A percentile compares a stretch with the other conserved stretches of the same genome.
Evolutionary conservation across 2,797 vertebrate genomes (phyloP).

Genomic region (Siniperca undulata): DNA sequence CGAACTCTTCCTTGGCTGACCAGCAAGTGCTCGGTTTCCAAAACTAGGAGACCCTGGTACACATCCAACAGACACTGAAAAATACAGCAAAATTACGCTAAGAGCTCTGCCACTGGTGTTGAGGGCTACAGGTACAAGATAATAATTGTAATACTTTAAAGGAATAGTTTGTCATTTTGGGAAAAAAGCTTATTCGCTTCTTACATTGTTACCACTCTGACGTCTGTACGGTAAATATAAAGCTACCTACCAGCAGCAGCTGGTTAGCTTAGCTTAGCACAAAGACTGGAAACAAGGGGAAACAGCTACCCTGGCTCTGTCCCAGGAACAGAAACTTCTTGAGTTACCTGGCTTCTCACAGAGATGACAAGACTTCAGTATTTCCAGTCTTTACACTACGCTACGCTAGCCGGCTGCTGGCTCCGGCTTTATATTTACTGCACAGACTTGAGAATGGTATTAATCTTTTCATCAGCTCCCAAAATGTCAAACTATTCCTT

Average conservation of each 20-base stretch:
- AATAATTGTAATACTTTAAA: neutral
- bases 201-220: neutral
- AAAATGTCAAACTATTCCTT: slow-evolving; percentile 2
- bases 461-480: neutral
- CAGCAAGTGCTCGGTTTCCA: slow-evolving; percentile 40
- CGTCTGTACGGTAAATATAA: neutral
- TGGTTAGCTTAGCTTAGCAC: neutral
- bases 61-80: slow-evolving; percentile 33
- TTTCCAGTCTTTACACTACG: neutral
- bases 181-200: neutral
- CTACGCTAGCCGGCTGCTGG: neutral
- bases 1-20: slow-evolving; percentile 39
- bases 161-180: neutral
- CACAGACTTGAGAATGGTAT: neutral
- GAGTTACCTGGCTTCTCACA: no score
- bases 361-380: neutral
- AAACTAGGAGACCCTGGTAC: slow-evolving; percentile 33
- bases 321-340: no score
- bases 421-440: neutral
- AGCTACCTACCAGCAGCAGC: neutral
- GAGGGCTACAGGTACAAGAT: slow-evolving; percentile 23
- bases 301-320: no score
- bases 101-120: slow-evolving; percentile 31
- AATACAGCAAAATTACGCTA: slow-evolving; percentile 6
- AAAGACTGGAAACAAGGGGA: neutral